These are phyloP conservation scores for Netelia virgata DNA, from an alignment of 2,888 invertebrate genomes.

Conservation along the genomic window DNA sequence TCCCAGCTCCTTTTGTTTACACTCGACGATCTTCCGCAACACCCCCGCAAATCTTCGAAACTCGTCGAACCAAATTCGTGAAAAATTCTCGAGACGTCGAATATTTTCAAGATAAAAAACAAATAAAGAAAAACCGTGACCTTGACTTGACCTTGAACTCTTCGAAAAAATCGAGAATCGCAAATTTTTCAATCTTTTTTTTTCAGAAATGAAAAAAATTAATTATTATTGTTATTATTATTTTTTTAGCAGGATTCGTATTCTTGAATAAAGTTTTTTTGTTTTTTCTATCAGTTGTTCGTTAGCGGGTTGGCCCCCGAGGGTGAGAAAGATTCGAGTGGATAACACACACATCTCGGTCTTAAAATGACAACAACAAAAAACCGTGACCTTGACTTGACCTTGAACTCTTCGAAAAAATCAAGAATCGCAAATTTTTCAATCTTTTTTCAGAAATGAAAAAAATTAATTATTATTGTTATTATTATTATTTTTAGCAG, in stretches of 20 bases:
- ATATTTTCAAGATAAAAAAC: not conserved
- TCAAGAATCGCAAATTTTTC: no score
- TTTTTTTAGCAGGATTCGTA: not conserved
- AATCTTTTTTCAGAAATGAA: no score
- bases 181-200: no score
- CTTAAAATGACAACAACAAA: no score
- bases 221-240: constrained; percentile 8
- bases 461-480: not conserved
- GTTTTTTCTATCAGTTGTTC: constrained; percentile 45
- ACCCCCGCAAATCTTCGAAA: not conserved
- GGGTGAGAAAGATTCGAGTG: constrained; percentile 62
- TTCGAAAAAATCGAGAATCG: not conserved
- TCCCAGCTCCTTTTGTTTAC: constrained; percentile 75
- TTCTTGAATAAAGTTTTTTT: constrained; percentile 53
- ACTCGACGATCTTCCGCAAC: constrained; percentile 29
- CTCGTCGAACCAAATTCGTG: no score
- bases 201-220: no score
- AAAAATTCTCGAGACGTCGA: no score
- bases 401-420: not conserved
- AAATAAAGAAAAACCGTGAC: not conserved
- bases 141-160: not conserved
- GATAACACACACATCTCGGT: constrained; percentile 67
- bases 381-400: not conserved
- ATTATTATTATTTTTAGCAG: constrained; percentile 7
- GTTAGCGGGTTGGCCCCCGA: constrained; percentile 56